These are phyloP conservation scores for Anomalospiza imberbis DNA, from an alignment of 2,797 vertebrate species.

Conservation along the genomic window DNA sequence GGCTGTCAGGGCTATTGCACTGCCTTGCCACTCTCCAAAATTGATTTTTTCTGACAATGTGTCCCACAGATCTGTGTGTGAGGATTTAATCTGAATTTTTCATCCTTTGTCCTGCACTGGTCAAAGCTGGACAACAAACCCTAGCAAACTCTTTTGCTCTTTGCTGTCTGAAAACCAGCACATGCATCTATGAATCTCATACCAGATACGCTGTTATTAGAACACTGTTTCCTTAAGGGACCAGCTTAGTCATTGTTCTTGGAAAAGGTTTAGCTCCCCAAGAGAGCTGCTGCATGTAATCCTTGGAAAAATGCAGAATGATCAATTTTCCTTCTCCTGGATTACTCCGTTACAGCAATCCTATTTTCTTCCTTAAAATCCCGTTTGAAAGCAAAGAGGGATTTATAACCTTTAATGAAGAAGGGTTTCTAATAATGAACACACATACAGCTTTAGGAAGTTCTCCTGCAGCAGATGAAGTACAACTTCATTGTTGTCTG, in stretches of 20 bases:
- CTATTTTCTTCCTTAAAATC: conserved; percentile 12
- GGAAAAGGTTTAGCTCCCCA: conserved; percentile 14
- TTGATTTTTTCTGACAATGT: background rate
- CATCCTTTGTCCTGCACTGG: background rate
- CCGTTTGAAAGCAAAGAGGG: background rate
- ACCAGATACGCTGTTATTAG: background rate
- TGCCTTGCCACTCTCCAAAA: background rate
- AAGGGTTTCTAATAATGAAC: background rate
- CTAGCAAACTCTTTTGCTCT: background rate
- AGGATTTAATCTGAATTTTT: background rate
- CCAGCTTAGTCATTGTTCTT: background rate
- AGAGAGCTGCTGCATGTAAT: background rate
- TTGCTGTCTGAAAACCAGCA: background rate
- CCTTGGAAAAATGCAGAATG: background rate
- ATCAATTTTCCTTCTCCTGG: conserved; percentile 1
- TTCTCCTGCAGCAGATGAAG: background rate
- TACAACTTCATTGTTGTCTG: background rate
- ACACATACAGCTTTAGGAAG: background rate
- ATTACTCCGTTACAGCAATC: background rate
- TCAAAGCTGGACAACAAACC: background rate
- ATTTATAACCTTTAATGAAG: background rate
- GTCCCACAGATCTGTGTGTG: background rate
- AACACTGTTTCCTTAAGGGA: background rate
- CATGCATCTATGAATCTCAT: background rate
- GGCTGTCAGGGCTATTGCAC: background rate